phyloP scores from a whole-genome alignment of 2,113 vertebrate genomes.

The Datnioides undecimradiatus region DNA sequence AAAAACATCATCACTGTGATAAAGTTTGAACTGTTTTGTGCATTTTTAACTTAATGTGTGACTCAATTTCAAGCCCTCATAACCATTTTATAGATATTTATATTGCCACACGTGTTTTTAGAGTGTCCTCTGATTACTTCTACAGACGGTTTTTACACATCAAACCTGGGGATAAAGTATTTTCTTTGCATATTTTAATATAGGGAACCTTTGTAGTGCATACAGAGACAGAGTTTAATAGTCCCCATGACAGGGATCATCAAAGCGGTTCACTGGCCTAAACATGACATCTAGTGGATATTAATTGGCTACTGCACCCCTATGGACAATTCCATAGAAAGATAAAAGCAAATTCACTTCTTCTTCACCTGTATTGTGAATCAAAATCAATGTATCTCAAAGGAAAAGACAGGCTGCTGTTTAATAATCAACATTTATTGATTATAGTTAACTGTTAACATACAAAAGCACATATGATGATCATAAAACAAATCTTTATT shows the following conservation, averaged over 20 bases:
- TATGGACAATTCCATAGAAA: too few species aligned
- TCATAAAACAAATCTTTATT: background rate
- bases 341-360: background rate
- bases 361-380: background rate
- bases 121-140: too few species aligned
- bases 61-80: too few species aligned
- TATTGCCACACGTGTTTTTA: too few species aligned
- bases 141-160: too few species aligned
- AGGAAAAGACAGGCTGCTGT: too few species aligned
- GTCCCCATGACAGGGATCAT: background rate
- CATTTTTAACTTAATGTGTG: too few species aligned
- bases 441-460: background rate
- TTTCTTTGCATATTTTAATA: too few species aligned
- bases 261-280: background rate
- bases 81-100: too few species aligned
- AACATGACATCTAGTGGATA: constrained; percentile 54
- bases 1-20: background rate
- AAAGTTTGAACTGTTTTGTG: too few species aligned
- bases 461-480: background rate
- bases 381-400: background rate
- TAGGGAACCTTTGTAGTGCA: background rate
- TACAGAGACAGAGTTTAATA: background rate
- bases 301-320: background rate
- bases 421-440: background rate
- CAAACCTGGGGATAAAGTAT: too few species aligned